A percentile compares a stretch with the other conserved stretches of the same genome.
phyloP scores from a whole-genome alignment of 2,113 vertebrate genomes.

The Holacanthus passer region DNA sequence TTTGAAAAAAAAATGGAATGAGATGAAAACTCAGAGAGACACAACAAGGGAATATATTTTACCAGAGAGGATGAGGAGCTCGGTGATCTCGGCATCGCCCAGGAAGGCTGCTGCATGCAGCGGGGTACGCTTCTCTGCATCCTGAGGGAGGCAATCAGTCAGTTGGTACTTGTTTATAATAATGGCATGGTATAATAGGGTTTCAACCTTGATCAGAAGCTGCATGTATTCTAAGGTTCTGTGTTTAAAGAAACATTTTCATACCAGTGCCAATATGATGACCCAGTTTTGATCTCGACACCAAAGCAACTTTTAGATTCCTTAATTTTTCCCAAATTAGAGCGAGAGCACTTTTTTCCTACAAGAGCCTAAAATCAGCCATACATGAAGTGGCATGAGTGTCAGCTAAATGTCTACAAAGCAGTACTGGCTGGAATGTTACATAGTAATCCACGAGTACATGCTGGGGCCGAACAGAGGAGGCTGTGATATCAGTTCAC shows the following conservation, averaged over 20 bases:
- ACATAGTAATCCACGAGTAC: neutral
- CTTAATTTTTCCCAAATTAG: neutral
- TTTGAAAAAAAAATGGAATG: too few relatives aligned
- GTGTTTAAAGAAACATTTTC: neutral
- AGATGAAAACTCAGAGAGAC: neutral
- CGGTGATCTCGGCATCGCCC: slow-evolving; percentile 96
- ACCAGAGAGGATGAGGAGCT: slow-evolving; percentile 97
- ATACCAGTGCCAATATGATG: neutral
- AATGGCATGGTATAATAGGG: too few relatives aligned
- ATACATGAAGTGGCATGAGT: neutral
- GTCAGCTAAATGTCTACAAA: neutral
- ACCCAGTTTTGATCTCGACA: neutral
- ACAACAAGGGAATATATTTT: slow-evolving; percentile 17
- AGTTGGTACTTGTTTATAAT: neutral
- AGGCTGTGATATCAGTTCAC: slow-evolving; percentile 31
- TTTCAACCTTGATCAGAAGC: neutral
- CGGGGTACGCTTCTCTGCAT: slow-evolving; percentile 94
- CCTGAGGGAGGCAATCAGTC: slow-evolving; percentile 78
- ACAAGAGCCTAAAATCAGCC: too few relatives aligned
- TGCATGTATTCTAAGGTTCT: too few relatives aligned
- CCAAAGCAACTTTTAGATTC: neutral
- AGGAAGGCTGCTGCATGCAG: slow-evolving; percentile 95
- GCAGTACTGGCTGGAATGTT: neutral
- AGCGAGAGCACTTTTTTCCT: neutral
- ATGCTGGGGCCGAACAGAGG: neutral